Evolutionary conservation across 2,888 invertebrate genomes (phyloP).

Genomic region (Graphium colonna): DNA sequence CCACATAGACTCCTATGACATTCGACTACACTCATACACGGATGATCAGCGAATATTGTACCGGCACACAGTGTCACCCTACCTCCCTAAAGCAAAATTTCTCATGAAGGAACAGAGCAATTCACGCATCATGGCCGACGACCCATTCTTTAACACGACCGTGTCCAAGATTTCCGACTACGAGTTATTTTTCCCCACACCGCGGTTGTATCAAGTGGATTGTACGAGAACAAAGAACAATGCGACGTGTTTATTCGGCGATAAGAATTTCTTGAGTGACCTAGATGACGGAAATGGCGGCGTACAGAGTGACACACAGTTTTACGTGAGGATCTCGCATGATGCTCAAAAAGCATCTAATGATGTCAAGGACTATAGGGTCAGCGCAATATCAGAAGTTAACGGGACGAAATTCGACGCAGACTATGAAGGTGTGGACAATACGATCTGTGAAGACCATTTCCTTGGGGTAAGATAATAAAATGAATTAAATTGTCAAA

Average conservation of each 20-base stretch:
- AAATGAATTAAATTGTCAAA: too few relatives aligned
- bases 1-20: slow-evolving; percentile 75
- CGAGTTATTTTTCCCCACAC: slow-evolving; percentile 82
- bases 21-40: slow-evolving; percentile 66
- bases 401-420: slow-evolving; percentile 45
- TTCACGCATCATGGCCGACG: slow-evolving; percentile 75
- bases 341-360: slow-evolving; percentile 44
- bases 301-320: slow-evolving; percentile 33
- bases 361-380: slow-evolving; percentile 53
- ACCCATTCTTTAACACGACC: slow-evolving; percentile 78
- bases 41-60: slow-evolving; percentile 59
- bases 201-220: slow-evolving; percentile 68
- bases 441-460: slow-evolving; percentile 55
- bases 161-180: slow-evolving; percentile 77
- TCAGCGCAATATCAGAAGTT: slow-evolving; percentile 49
- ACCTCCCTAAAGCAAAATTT: slow-evolving; percentile 42
- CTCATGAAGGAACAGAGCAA: slow-evolving; percentile 74
- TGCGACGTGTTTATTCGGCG: slow-evolving; percentile 57
- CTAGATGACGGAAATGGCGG: slow-evolving; percentile 5
- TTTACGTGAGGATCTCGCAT: slow-evolving; percentile 54
- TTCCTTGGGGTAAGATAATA: slow-evolving; percentile 44
- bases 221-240: slow-evolving; percentile 54
- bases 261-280: slow-evolving; percentile 4
- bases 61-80: slow-evolving; percentile 61
- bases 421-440: slow-evolving; percentile 49